Percentiles rank a stretch among this genome's conserved stretches.
Conservation (phyloP, 2,113 vertebrate genomes). For the Psettodes erumei region DNA sequence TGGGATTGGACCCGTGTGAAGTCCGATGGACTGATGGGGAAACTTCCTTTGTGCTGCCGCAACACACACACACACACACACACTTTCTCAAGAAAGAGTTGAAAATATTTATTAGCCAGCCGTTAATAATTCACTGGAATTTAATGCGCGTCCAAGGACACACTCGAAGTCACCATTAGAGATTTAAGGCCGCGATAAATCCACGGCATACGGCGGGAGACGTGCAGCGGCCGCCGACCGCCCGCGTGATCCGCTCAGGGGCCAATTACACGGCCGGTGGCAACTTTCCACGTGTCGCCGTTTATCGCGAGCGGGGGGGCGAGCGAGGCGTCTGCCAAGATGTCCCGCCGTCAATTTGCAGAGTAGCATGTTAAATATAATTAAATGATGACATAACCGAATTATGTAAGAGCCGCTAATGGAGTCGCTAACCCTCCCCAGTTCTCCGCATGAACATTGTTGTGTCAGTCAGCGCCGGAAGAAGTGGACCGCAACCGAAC, state of each 20-base stretch:
- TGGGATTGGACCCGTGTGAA: constrained; percentile 37
- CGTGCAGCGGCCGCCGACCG: constrained; percentile 27
- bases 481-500: constrained; percentile 13
- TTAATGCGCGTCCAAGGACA: constrained; percentile 57
- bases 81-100: constrained; percentile 32
- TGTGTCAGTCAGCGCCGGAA: constrained; percentile 29
- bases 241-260: constrained; percentile 50
- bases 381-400: constrained; percentile 69
- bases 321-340: constrained; percentile 50
- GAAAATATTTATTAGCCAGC: constrained; percentile 52
- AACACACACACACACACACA: not conserved
- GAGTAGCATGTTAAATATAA: constrained; percentile 69
- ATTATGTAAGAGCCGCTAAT: constrained; percentile 68
- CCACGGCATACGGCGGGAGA: constrained; percentile 11
- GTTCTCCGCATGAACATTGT: constrained; percentile 38
- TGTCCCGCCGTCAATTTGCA: constrained; percentile 41
- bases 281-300: constrained; percentile 36
- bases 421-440: constrained; percentile 57
- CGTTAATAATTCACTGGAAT: constrained; percentile 54
- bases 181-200: constrained; percentile 58
- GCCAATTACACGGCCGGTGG: constrained; percentile 25
- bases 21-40: constrained; percentile 4
- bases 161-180: constrained; percentile 29
- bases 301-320: constrained; percentile 39
- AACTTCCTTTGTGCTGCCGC: constrained; percentile 6